Evolutionary conservation across 1,140 invertebrate genomes (phyloP).

Genomic region (Nasonia giraulti): DNA sequence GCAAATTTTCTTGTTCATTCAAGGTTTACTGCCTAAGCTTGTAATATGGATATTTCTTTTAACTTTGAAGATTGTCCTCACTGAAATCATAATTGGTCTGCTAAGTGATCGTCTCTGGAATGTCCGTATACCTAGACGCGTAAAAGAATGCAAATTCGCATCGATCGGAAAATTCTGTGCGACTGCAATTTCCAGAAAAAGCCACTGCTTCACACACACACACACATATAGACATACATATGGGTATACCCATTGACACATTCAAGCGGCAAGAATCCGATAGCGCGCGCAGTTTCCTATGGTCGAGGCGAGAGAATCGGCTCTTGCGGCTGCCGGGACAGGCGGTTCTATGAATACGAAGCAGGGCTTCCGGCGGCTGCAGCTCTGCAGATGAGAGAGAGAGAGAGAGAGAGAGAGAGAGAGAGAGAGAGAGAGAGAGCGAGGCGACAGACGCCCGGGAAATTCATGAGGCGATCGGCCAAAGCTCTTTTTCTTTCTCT

Average conservation of each 20-base stretch:
- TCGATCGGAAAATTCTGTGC: neutral
- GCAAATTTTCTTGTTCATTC: no score
- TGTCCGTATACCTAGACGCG: neutral
- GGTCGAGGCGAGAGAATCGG: conserved; percentile 3
- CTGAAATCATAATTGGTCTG: no score
- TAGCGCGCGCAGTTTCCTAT: conserved; percentile 21
- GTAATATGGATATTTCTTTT: no score
- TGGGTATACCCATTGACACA: no score
- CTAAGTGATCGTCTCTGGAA: no score
- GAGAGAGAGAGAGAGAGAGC: neutral
- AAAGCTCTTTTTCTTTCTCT: neutral
- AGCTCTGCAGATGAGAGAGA: neutral
- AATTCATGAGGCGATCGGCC: conserved; percentile 62
- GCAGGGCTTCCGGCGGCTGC: conserved; percentile 26
- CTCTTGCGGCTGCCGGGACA: conserved; percentile 19
- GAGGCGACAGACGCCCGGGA: conserved; percentile 24
- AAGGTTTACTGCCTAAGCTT: no score
- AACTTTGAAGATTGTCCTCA: no score
- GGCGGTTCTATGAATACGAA: conserved; percentile 49
- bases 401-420: neutral
- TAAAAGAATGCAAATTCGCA: conserved; percentile 24
- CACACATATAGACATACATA: neutral
- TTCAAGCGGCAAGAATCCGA: conserved; percentile 46
- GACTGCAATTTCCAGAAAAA: conserved; percentile 13
- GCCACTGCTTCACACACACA: neutral